Percentiles rank a stretch among this genome's conserved stretches.
phyloP scores from a whole-genome alignment of 2,888 invertebrate species.

The Xylocampa areola region DNA sequence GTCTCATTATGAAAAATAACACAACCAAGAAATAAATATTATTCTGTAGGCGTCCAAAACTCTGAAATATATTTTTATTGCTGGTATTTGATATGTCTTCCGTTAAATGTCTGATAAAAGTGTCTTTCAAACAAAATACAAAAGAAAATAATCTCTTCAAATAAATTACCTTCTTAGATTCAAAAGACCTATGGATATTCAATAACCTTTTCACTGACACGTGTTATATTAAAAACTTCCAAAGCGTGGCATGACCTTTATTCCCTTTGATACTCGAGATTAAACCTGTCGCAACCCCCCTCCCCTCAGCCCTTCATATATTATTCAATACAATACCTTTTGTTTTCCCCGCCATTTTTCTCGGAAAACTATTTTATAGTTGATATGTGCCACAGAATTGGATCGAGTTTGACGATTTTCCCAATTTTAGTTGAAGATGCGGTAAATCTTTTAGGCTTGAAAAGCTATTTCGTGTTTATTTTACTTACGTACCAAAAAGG shows the following conservation, averaged over 20 bases:
- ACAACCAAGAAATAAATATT: too few relatives aligned
- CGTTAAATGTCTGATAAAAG: too few relatives aligned
- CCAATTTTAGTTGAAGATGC: slow-evolving; percentile 1
- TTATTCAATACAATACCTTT: slow-evolving; percentile 66
- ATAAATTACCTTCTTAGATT: slow-evolving; percentile 23
- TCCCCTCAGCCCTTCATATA: slow-evolving; percentile 57
- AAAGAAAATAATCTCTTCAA: too few relatives aligned
- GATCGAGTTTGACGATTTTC: slow-evolving; percentile 20
- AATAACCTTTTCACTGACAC: slow-evolving; percentile 38
- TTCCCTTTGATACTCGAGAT: slow-evolving; percentile 43
- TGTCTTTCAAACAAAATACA: too few relatives aligned
- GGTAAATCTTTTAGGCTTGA: not conserved
- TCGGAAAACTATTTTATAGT: slow-evolving; percentile 54
- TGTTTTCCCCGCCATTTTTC: slow-evolving; percentile 60
- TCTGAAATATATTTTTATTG: too few relatives aligned
- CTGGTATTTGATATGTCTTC: too few relatives aligned
- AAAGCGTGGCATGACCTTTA: slow-evolving; percentile 42
- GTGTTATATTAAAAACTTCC: slow-evolving; percentile 38
- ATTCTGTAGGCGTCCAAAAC: too few relatives aligned
- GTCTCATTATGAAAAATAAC: too few relatives aligned
- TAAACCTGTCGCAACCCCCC: slow-evolving; percentile 47
- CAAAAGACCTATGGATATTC: slow-evolving; percentile 32
- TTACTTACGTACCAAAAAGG: too few relatives aligned
- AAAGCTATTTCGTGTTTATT: not conserved
- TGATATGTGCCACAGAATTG: slow-evolving; percentile 33